These are phyloP conservation scores for Megalops atlanticus DNA, from an alignment of 2,113 vertebrate genomes.

Conservation along the genomic window DNA sequence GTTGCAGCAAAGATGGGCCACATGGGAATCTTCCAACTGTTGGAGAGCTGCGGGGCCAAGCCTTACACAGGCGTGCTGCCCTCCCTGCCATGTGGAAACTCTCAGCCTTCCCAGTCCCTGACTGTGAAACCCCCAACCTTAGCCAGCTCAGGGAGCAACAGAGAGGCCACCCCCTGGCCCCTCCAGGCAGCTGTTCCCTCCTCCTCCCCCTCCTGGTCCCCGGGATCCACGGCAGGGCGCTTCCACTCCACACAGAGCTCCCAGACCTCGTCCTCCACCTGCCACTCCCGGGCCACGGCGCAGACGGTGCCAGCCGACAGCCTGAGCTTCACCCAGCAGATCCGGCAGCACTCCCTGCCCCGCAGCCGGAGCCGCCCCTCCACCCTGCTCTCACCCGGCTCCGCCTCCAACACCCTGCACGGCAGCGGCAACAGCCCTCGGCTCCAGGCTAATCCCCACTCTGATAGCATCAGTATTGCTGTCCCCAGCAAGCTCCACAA, in stretches of 20 bases:
- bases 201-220: conserved; percentile 65
- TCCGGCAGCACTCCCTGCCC: conserved; percentile 75
- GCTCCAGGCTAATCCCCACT: conserved; percentile 45
- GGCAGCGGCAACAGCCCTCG: conserved; percentile 52
- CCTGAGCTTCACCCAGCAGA: conserved; percentile 75
- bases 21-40: conserved; percentile 62
- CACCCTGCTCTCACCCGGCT: conserved; percentile 59
- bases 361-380: conserved; percentile 71
- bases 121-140: conserved; percentile 49
- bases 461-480: conserved; percentile 46
- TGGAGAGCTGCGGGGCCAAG: conserved; percentile 69
- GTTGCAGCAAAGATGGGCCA: conserved; percentile 72
- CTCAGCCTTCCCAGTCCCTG: conserved; percentile 44
- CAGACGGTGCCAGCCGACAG: conserved; percentile 75
- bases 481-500: conserved; percentile 53
- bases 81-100: conserved; percentile 27
- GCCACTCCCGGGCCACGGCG: conserved; percentile 70
- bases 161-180: conserved; percentile 7
- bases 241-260: conserved; percentile 73
- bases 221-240: conserved; percentile 63
- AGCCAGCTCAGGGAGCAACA: conserved; percentile 48
- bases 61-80: conserved; percentile 54
- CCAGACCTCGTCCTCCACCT: conserved; percentile 68
- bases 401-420: conserved; percentile 55
- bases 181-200: conserved; percentile 38